A percentile compares a stretch with the other conserved stretches of the same genome.
phyloP scores from a whole-genome alignment of 2,888 invertebrate genomes.

The Ennomos erosarius region DNA sequence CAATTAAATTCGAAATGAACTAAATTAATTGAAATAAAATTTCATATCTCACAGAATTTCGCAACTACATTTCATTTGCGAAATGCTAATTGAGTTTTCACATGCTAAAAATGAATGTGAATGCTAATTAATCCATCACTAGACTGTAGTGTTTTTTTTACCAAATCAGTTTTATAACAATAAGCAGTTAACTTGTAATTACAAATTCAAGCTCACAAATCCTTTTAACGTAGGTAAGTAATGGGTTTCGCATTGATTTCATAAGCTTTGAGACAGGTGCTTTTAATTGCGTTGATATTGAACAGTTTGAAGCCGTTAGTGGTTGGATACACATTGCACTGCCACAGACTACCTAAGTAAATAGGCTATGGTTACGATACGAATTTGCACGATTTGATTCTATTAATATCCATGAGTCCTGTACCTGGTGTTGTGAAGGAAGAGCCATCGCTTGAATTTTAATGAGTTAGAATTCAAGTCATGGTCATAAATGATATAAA shows the following conservation, averaged over 20 bases:
- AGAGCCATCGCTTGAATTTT: background rate
- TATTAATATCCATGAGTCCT: constrained; percentile 10
- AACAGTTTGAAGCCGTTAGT: constrained; percentile 20
- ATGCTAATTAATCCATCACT: too few relatives aligned
- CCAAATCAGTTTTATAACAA: too few relatives aligned
- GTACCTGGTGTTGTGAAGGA: constrained; percentile 2
- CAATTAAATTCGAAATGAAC: too few relatives aligned
- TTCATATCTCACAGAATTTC: too few relatives aligned
- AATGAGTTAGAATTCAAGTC: background rate
- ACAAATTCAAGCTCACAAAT: constrained; percentile 5
- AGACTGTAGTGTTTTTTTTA: too few relatives aligned
- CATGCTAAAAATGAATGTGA: too few relatives aligned
- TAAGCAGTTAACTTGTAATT: constrained; percentile 6
- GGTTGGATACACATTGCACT: constrained; percentile 15
- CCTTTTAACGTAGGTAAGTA: constrained; percentile 7
- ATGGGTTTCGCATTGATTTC: constrained; percentile 14
- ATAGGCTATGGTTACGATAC: background rate
- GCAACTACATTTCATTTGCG: too few relatives aligned
- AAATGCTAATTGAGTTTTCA: too few relatives aligned
- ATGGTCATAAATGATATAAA: background rate
- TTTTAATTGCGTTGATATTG: constrained; percentile 27
- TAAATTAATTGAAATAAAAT: too few relatives aligned
- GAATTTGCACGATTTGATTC: constrained; percentile 3
- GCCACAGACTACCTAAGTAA: background rate
- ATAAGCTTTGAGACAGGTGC: constrained; percentile 25